Evolutionary conservation across 2,113 vertebrate genomes (phyloP), one percentile per base, ranked within the genome.

Genomic region (Apeltes quadracus): DNA sequence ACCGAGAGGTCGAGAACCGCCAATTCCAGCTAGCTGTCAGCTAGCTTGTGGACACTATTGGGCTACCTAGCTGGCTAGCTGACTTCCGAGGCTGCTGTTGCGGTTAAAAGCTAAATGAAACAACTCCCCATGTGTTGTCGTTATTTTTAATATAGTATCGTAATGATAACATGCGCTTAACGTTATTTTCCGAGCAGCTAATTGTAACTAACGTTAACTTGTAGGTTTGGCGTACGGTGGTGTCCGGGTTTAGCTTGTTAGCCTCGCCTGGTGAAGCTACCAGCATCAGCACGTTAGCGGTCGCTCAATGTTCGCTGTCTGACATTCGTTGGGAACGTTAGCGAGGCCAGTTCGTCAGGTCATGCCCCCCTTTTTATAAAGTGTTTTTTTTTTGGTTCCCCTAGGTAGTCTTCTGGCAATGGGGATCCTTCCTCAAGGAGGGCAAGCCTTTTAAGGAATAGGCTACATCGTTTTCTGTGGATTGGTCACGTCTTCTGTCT

Each of bases 1-100:
- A 51, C 50, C 10, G 72, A 61, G 76, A 63, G 62, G 69, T 74
- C 69, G 85, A 72, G 69, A 86, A 86, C 83, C 85, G 87, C 87
- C 85, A 89, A 86, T 79, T 90, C 69, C 44, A 12, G 79, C 77
- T 88, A 87, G 83, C 83, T 80, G 72, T 61, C 81, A 71, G 84
- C 86, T 90, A 83, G 68, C 79, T 51, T n/a, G 23, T 22, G 53
- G 46, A 15, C 50, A 41, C 61, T 62, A 22, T 18, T 14, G 44
- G 78, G 78, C 72, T 86, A 73, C 22, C 67, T 32, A 14, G 29
- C 61, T 29, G 53, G 59, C 32, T 76, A 76, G 69, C 66, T 55
- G 51, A 13, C 27, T 56, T 15, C 59, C 32, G 16, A 23, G 22
- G 29, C 10, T 50, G 59, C 3, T 53, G 73, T 48, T 32, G 50